Conservation (phyloP, 2,797 vertebrate genomes). For the Pteronotus mesoamericanus region DNA sequence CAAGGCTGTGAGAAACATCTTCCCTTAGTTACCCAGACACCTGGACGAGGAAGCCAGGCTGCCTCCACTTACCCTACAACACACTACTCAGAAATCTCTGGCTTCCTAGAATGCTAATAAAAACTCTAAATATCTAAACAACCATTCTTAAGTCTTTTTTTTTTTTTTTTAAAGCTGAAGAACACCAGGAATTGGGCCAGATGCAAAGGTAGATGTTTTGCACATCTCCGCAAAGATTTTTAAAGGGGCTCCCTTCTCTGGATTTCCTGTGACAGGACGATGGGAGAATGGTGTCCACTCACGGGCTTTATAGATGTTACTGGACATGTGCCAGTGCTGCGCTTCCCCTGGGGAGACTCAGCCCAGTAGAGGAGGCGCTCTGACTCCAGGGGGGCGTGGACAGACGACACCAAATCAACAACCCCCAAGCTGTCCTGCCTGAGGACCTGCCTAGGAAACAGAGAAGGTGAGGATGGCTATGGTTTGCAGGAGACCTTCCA, state of each 20-base stretch:
- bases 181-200: not conserved
- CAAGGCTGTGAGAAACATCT: too few species aligned
- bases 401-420: not conserved
- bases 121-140: not conserved
- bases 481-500: not conserved
- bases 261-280: not conserved
- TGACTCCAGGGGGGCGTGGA: not conserved
- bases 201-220: not conserved
- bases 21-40: too few species aligned
- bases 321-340: rapidly evolving
- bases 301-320: rapidly evolving
- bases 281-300: rapidly evolving
- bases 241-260: not conserved
- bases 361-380: not conserved
- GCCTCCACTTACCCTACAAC: too few species aligned
- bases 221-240: not conserved
- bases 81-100: conserved; percentile 19
- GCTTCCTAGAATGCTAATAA: conserved; percentile 27
- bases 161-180: not conserved
- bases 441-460: too few species aligned
- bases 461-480: not conserved
- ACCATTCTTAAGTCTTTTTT: not conserved
- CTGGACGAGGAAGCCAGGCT: too few species aligned
- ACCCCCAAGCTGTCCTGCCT: not conserved
- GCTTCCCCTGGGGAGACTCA: not conserved